Base-by-base conservation (phyloP, 2,797 vertebrate species). In the Tadarida brasiliensis region DNA sequence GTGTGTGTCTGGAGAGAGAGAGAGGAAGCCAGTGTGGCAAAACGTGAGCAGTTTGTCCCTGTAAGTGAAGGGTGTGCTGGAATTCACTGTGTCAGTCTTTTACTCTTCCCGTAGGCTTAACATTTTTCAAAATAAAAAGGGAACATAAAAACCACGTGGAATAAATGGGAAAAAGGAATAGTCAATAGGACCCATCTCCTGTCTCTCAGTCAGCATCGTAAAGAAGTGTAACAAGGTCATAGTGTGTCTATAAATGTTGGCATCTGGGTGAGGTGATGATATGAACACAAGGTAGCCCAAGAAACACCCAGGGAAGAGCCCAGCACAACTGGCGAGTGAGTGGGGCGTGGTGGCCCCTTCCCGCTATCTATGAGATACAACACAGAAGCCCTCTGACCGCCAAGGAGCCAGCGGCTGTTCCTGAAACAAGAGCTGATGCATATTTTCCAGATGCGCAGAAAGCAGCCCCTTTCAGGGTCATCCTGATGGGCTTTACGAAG, bases 291-390 rank as follows among this genome's bases (percentile, higher is more conserved):
- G 86, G 28, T 11, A 30, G 35, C 33, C 59, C 24, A 17, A 26
- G 74, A 57, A 63, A n/a, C 28, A 1, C 54, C 0, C 10, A 30
- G 73, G 39, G 44, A 5, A 2, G 26, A 35, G 15, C 39, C 30
- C 7, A 5, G 1, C 0, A 0, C 1, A 7, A 35, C 74, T 10
- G n/a, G 39, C 39, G 5, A 44, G 28, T 1, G 80, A 28, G 63
- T 2, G 26, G 39, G 33, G 24, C 1, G 1, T 15, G 57, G 49
- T 4, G 10, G 17, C 47, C 33, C 56, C 3, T 26, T 61, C 54
- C 24, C 65, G 47, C 20, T 17, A 22, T 3, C 4, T 1, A 0
- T 30, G 49, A 51, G 71, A 9, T 9, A 0, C 1, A 2, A 10
- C 54, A 16, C n/a, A 10, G 54, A 26, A 51, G 56, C n/a, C 24